Base-by-base conservation (phyloP, 2,113 vertebrate genomes). In the Cyprinus carpio region DNA sequence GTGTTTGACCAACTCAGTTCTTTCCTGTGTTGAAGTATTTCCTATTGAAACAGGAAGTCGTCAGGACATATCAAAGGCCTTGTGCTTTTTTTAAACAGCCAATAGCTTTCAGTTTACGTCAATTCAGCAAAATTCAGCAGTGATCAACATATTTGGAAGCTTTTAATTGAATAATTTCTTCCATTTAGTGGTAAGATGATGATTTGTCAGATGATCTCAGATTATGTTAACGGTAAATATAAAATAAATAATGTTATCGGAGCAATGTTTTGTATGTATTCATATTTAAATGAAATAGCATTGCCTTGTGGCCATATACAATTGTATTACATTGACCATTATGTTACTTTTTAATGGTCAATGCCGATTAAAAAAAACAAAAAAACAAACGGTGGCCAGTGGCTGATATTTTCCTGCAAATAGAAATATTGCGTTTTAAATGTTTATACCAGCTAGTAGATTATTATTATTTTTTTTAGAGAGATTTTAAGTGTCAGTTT, bases 1-100 rank as follows among this genome's bases (percentile, higher is more conserved):
- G 71, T 2, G 23, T 74, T 25, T 43, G 20, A 43, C 20, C 31
- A 40, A 37, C 31, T 43, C 4, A 25, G 71, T 20, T 69, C 31
- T 69, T 69, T 69, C 65, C 29, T 69, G 3, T 37, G 31, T 69
- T 69, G 8, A 37, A 69, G 67, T 71, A 37, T 71, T 71, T 71
- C 31, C 67, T 71, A 37, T 23, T 37, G 67, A 71, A 37, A 71
- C 67, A 71, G 67, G 31, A 71, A 11, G 18, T 23, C 23, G 31
- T 71, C 18, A 4, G 31, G 31, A 37, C 31, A 37, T 11, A 12
- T 71, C 20, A n/a, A 34, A 37, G 18, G 9, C 11, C 8, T 37
- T 69, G 29, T 67, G 1, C 27, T 15, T 31, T 67, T 67, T 20
- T 69, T 69, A 69, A 69, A 7, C 31, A 20, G 65, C 65, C 31